A percentile compares a stretch with the other conserved stretches of the same genome.
phyloP scores from a whole-genome alignment of 2,797 vertebrate species.

The Schizopygopsis malacanthus region DNA sequence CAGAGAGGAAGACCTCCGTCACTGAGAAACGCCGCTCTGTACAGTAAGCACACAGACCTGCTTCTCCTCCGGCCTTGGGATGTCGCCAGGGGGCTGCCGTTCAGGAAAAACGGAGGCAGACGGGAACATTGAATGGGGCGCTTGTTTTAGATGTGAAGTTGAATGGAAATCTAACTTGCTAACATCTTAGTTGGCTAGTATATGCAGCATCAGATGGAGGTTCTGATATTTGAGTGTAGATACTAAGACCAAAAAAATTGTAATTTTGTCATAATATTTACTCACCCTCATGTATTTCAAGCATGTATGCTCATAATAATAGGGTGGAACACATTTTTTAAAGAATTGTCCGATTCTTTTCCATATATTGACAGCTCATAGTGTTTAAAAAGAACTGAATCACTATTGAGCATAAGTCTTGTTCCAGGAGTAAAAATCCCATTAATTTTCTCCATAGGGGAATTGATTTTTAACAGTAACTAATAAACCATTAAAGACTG shows the following conservation, averaged over 20 bases:
- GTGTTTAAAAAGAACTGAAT: neutral
- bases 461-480: neutral
- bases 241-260: neutral
- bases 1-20: conserved; percentile 23
- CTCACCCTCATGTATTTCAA: neutral
- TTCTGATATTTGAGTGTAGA: neutral
- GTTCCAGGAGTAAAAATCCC: neutral
- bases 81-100: conserved; percentile 21
- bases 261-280: neutral
- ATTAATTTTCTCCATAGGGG: neutral
- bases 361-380: neutral
- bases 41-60: conserved; percentile 56
- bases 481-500: neutral
- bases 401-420: neutral
- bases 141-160: conserved; percentile 46
- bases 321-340: neutral
- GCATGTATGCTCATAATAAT: neutral
- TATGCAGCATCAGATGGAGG: neutral
- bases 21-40: conserved; percentile 46
- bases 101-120: neutral
- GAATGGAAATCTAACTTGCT: neutral
- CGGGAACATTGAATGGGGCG: conserved; percentile 39
- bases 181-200: neutral
- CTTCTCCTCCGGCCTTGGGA: conserved; percentile 33
- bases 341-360: neutral